A percentile compares a stretch with the other conserved stretches of the same genome.
Evolutionary conservation across 2,113 vertebrate species (phyloP).

Genomic region (Oxyura jamaicensis): DNA sequence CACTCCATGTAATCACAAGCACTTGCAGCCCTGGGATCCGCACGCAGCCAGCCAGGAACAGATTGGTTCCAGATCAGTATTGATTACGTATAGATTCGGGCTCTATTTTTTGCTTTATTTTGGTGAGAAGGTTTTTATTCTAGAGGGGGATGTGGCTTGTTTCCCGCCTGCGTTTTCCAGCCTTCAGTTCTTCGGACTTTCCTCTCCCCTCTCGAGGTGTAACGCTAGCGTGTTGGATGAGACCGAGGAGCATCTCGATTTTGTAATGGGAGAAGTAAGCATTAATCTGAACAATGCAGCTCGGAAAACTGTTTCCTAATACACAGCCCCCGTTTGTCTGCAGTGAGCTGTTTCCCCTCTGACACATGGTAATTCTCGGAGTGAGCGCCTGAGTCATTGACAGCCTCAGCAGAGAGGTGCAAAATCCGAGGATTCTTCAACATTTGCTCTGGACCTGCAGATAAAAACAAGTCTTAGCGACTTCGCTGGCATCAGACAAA

Average conservation of each 20-base stretch:
- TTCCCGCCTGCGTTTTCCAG: neutral
- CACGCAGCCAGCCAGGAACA: neutral
- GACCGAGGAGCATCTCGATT: neutral
- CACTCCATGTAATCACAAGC: constrained; percentile 45
- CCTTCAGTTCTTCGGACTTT: neutral
- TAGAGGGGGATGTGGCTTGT: neutral
- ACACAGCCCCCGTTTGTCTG: neutral
- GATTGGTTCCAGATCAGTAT: constrained; percentile 41
- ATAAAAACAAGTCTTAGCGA: neutral
- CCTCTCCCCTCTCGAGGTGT: neutral
- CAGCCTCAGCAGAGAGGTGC: neutral
- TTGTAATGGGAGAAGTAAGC: neutral
- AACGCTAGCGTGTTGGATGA: neutral
- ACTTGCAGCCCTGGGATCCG: neutral
- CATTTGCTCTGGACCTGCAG: neutral
- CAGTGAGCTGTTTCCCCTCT: neutral
- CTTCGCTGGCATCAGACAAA: neutral
- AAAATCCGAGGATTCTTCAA: neutral
- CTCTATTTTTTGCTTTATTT: neutral
- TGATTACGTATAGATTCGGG: neutral
- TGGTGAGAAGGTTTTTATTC: neutral
- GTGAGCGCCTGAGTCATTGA: neutral
- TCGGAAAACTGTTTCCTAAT: neutral
- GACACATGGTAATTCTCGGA: neutral
- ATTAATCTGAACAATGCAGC: neutral